Base-by-base conservation (phyloP, 2,888 invertebrate species). In the Erebia aethiops region DNA sequence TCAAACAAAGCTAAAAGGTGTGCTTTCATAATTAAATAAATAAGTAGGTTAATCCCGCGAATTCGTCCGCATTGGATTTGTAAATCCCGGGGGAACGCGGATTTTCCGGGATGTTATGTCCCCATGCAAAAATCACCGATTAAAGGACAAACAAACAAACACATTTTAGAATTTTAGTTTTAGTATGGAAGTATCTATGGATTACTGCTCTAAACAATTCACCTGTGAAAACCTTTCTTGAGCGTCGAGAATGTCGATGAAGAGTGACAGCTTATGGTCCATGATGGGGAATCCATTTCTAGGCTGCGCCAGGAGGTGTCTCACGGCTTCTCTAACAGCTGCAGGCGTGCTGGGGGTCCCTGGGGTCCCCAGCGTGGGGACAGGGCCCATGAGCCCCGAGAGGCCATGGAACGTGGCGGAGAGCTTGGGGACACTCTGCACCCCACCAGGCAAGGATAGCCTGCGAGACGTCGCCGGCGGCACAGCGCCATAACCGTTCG, bases 141-240 rank as follows among this genome's bases (percentile, higher is more conserved):
- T 35, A 7, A 35, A 35, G 35, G 7, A 35, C 35, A 35, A 35
- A 35, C 35, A 35, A 35, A 35, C 35, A n/a, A n/a, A n/a, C n/a
- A n/a, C n/a, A 35, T 0, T 35, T 35, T 35, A 0, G 35, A 5
- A 35, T 35, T 35, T 35, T 7, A 35, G 5, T 35, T 7, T 7
- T 35, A 7, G 7, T 35, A 35, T 35, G 35, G 0, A 35, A 35
- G 35, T 35, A 35, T n/a, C n/a, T n/a, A n/a, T 35, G 35, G 35
- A 69, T 56, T 26, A 52, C 26, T 43, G 14, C 43, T 16, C 21
- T 56, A 18, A 63, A 41, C 26, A 57, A 13, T 57, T 57, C 56
- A 57, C 97, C 97, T 97, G 96, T 83, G 96, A 96, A 84, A 97
- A 96, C 84, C 95, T 94, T 85, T 97, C 96, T 94, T 97, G 97